Percentiles rank a stretch among this genome's conserved stretches.
phyloP scores from a whole-genome alignment of 2,797 vertebrate genomes.

The Muscicapa comitata region DNA sequence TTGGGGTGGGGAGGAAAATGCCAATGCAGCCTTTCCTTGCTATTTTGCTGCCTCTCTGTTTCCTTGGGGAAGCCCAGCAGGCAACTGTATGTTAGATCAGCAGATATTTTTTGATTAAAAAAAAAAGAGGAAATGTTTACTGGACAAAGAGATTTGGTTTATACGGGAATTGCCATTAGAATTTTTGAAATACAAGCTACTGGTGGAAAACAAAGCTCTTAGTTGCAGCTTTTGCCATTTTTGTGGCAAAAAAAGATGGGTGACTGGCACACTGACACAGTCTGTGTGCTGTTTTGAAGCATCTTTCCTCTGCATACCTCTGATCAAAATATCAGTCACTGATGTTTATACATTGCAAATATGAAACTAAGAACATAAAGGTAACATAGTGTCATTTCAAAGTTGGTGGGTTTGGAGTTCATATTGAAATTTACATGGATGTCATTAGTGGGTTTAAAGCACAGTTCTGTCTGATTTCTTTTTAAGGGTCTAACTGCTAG shows the following conservation, averaged over 20 bases:
- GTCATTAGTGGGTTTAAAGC: neutral
- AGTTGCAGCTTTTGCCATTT: neutral
- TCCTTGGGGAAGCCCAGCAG: neutral
- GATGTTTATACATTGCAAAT: neutral
- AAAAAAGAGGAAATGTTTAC: neutral
- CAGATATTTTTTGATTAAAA: neutral
- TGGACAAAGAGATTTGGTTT: neutral
- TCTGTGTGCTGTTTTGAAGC: neutral
- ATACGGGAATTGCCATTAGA: neutral
- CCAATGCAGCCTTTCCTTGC: neutral
- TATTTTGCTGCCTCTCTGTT: neutral
- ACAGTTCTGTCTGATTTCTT: neutral
- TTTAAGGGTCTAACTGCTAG: neutral
- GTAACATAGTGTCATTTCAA: neutral
- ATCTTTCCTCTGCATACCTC: neutral
- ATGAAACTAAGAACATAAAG: neutral
- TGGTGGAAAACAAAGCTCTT: neutral
- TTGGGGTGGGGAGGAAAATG: neutral
- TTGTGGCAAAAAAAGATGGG: too few relatives aligned
- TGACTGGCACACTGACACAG: accelerated
- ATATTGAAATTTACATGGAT: neutral
- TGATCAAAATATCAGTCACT: neutral
- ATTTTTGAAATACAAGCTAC: neutral
- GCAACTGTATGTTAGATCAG: neutral
- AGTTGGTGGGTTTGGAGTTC: neutral